Evolutionary conservation across 2,113 vertebrate genomes (phyloP).

Genomic region (Coracopsis vasa): DNA sequence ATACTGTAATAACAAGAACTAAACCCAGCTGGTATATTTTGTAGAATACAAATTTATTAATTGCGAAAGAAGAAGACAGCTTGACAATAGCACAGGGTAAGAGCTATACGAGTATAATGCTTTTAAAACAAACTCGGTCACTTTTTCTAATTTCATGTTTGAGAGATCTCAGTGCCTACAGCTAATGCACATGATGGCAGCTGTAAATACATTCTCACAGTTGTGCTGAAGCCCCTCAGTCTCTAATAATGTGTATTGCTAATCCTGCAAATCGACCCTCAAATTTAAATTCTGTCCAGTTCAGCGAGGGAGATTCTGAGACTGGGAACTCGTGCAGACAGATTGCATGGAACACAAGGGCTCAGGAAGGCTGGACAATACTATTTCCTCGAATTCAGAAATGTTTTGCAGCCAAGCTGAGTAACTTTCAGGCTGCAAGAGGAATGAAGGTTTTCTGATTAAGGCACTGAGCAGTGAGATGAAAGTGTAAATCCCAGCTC

Average conservation of each 20-base stretch:
- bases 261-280: not conserved
- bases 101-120: not conserved
- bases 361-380: not conserved
- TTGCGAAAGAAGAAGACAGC: not conserved
- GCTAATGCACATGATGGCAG: not conserved
- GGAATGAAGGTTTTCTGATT: not conserved
- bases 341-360: not conserved
- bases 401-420: not conserved
- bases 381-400: not conserved
- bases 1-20: not conserved
- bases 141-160: not conserved
- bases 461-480: not conserved
- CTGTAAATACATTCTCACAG: not conserved
- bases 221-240: not conserved
- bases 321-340: not conserved
- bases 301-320: not conserved
- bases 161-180: not conserved
- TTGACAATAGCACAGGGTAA: not conserved
- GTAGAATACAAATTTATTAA: not conserved
- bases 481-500: not conserved
- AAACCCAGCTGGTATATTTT: not conserved
- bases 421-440: not conserved
- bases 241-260: not conserved
- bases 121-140: not conserved
- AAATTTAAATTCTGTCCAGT: not conserved